Conservation (phyloP, 1,140 invertebrate genomes). For the Eciton burchellii region DNA sequence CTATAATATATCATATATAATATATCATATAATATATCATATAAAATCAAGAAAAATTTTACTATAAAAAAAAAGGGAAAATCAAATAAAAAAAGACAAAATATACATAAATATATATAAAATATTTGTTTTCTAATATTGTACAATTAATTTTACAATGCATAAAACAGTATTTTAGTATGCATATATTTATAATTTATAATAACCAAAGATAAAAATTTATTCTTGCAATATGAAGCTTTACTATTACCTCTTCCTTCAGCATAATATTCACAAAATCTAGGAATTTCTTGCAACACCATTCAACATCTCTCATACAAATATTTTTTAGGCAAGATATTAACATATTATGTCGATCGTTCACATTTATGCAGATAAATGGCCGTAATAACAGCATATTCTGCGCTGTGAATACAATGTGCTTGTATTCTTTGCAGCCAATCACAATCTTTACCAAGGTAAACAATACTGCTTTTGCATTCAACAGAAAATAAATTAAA, state of each 20-base stretch:
- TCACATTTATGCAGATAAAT: conserved; percentile 73
- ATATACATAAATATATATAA: too few relatives aligned
- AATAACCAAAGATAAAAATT: not conserved
- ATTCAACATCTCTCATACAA: conserved; percentile 62
- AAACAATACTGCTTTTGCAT: conserved; percentile 72
- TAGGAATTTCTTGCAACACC: conserved; percentile 69
- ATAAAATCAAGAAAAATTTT: too few relatives aligned
- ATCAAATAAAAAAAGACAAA: too few relatives aligned
- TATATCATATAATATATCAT: too few relatives aligned
- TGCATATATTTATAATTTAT: not conserved
- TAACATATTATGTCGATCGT: conserved; percentile 57
- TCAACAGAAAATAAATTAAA: conserved; percentile 77
- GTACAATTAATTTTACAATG: too few relatives aligned
- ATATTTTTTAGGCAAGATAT: conserved; percentile 62
- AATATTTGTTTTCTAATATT: too few relatives aligned
- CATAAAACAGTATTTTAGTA: not conserved
- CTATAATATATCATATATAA: too few relatives aligned
- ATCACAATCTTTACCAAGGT: conserved; percentile 77
- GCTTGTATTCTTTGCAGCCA: conserved; percentile 66
- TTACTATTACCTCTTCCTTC: conserved; percentile 34
- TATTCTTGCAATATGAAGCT: not conserved
- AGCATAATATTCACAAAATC: conserved; percentile 66
- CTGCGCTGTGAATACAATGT: conserved; percentile 73
- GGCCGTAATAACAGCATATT: conserved; percentile 73
- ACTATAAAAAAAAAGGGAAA: too few relatives aligned